Evolutionary conservation across 2,888 invertebrate genomes (phyloP).

Genomic region (Lithophane leautieri): DNA sequence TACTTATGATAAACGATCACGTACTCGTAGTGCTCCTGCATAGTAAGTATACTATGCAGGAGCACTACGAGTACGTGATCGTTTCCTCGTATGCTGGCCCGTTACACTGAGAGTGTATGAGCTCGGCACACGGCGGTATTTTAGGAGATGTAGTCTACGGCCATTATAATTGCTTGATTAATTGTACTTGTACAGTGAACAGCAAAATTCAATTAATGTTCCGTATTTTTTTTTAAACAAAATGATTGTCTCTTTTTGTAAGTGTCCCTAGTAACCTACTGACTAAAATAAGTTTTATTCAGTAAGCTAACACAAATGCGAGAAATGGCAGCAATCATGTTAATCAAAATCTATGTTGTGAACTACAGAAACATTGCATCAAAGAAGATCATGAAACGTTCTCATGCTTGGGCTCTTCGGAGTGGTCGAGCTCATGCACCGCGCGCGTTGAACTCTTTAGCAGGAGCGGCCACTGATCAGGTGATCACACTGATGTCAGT

Average conservation of each 20-base stretch:
- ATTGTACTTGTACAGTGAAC: too few species aligned
- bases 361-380: not conserved
- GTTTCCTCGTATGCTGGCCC: constrained; percentile 2
- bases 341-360: not conserved
- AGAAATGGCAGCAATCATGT: not conserved
- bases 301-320: not conserved
- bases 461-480: constrained; percentile 17
- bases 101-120: not conserved
- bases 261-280: too few species aligned
- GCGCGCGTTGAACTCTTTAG: constrained; percentile 48
- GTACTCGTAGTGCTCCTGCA: too few species aligned
- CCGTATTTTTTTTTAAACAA: too few species aligned
- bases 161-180: too few species aligned
- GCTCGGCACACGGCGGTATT: not conserved
- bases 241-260: too few species aligned
- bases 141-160: not conserved
- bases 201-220: too few species aligned
- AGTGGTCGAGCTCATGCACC: too few species aligned
- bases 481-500: not conserved
- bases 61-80: not conserved
- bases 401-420: not conserved
- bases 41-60: not conserved
- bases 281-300: too few species aligned
- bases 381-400: not conserved
- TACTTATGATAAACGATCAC: too few species aligned